Evolutionary conservation across 2,888 invertebrate species (phyloP), one percentile per base, ranked within the genome.

Genomic region (Caenorhabditis sp.): DNA sequence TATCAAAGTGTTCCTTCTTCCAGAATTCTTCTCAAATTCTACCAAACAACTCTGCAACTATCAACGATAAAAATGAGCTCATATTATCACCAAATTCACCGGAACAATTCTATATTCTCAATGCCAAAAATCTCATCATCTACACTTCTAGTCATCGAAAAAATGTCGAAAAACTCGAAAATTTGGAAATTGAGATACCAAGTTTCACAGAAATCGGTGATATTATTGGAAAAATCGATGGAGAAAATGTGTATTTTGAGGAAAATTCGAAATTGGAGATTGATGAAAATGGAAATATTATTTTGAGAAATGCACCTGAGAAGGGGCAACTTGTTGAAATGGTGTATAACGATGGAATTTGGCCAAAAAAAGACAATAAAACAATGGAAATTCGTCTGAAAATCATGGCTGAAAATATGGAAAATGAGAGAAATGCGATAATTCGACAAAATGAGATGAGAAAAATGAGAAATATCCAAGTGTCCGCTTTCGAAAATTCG

Each of bases 321-420:
- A 31, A 36, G 21, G n/a, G n/a, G n/a, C n/a, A 37, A 17, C n/a
- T n/a, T n/a, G n/a, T 36, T 19, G 51, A 57, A 49, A 59, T 71
- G 5, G 24, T 36, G 0, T 72, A 67, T 49, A 60, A 72, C 27
- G 67, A 72, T 36, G 72, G 58, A 10, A 21, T 67, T n/a, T 72
- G 64, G 64, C 72, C 72, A 27, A 57, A 49, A 12, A 57, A n/a
- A n/a, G n/a, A 27, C 49, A 63, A 54, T 43, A 49, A 59, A 17
- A 63, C 8, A 10, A 1, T 61, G 24, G 21, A 62, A 2, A 37
- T 69, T 27, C 23, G 24, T 3, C 17, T 65, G 21, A 27, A 21
- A 31, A 21, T 23, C 4, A 51, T 51, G 5, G 19, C 51, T 5
- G 23, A 23, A 23, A 12, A 23, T 21, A 21, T 4, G 19, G 51